Conservation (phyloP, 2,797 vertebrate species). For the Leuciscus waleckii region DNA sequence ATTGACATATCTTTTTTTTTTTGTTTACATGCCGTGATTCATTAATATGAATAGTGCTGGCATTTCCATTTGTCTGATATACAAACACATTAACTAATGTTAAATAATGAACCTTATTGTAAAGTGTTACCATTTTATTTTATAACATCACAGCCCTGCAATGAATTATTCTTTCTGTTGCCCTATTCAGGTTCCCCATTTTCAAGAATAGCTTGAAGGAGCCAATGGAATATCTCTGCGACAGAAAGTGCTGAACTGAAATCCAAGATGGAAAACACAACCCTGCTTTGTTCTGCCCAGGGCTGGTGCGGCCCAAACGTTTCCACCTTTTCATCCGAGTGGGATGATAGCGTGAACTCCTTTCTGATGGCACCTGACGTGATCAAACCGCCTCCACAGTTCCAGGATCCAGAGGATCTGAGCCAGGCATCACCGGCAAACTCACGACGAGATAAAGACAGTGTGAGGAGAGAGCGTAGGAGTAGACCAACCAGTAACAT, state of each 20-base stretch:
- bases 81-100: too few species aligned
- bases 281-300: constrained; percentile 69
- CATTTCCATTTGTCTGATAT: too few species aligned
- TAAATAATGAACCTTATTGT: too few species aligned
- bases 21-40: too few species aligned
- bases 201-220: constrained; percentile 22
- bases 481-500: constrained; percentile 55
- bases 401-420: constrained; percentile 57
- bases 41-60: too few species aligned
- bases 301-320: constrained; percentile 81
- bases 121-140: too few species aligned
- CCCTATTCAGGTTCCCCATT: constrained; percentile 35
- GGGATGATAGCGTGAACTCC: constrained; percentile 75
- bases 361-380: constrained; percentile 69
- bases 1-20: too few species aligned
- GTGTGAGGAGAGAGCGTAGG: constrained; percentile 50
- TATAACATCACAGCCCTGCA: constrained; percentile 4
- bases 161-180: constrained; percentile 10
- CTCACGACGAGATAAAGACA: constrained; percentile 48
- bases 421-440: constrained; percentile 42
- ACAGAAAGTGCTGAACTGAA: constrained; percentile 11
- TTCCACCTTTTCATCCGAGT: constrained; percentile 71
- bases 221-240: constrained; percentile 27
- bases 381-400: constrained; percentile 64
- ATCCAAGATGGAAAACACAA: constrained; percentile 70